Base-by-base conservation (phyloP, 1,140 invertebrate species). In the Pygmarrhopalites habei region DNA sequence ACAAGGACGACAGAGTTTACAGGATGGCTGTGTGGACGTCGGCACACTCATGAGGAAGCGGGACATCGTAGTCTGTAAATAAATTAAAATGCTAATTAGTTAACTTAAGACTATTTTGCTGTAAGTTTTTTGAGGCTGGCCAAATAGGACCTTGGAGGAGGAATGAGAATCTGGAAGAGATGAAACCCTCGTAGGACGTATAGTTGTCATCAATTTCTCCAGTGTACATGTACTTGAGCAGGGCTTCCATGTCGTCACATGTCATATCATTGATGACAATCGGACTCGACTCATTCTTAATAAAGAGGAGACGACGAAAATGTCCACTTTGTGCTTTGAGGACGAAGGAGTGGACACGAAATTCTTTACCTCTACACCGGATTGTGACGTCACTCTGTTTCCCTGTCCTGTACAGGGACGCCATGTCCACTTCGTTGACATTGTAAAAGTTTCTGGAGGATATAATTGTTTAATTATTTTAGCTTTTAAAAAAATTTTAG, bases 401-500 rank as follows among this genome's bases (percentile, higher is more conserved):
- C 21, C 51, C 51, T 12, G 17, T 55, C 29, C 21, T 28, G 51
- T 55, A 55, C 51, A 55, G 26, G 17, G 25, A 12, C 4, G 5
- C 25, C 51, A 55, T 55, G 21, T 55, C 51, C 26, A 55, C 21
- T 55, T 55, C 51, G 26, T 55, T 55, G 51, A 55, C 51, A 29
- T 55, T 55, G 51, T 55, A 55, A 55, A 55, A 55, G 23, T 55
- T 55, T 21, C 51, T 55, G 51, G 23, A 55, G 29, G n/a, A n/a
- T n/a, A n/a, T n/a, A n/a, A n/a, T n/a, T n/a, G n/a, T n/a, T n/a
- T n/a, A n/a, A n/a, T n/a, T n/a, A n/a, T n/a, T n/a, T n/a, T n/a
- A n/a, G n/a, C n/a, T n/a, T n/a, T n/a, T n/a, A n/a, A n/a, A n/a
- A n/a, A n/a, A n/a, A n/a, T n/a, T n/a, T n/a, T n/a, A n/a, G n/a